Evolutionary conservation across 2,888 invertebrate species (phyloP), one percentile per base, ranked within the genome.

Genomic region (Laspeyria flexula): DNA sequence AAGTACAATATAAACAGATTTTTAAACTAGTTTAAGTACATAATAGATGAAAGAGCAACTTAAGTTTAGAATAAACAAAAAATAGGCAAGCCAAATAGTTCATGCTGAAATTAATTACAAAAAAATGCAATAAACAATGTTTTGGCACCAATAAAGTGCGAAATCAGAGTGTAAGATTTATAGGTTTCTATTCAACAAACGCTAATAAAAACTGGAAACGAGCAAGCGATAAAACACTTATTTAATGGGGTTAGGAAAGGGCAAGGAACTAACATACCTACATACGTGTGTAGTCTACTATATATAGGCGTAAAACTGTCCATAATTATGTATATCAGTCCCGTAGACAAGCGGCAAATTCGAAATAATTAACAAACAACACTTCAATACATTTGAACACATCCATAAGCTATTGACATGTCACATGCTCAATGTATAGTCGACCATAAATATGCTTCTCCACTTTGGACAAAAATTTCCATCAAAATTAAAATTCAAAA

Each of bases 211-310:
- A 65, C 62, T 56, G 56, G 61, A 57, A 68, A 51, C 55, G 42
- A 57, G 48, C 50, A 30, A 39, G 47, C 55, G 47, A 65, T 69
- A 76, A 75, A 73, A 66, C 55, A 64, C 64, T 67, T 66, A 67
- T 71, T 73, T 69, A 67, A 59, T 54, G 43, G 44, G 50, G 52
- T 56, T 43, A 54, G 35, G 45, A 43, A 50, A 48, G 60, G 59
- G 54, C 61, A 56, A 46, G 60, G 40, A 60, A 50, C 55, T 56
- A 43, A 58, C 42, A 25, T 35, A 49, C 38, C 38, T 59, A 71
- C 63, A 59, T 30, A 66, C 47, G 52, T 55, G 51, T 49, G 43
- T 25, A 25, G 25, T 25, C 9, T 25, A 25, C 4, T 3, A 4
- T 6, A 1, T 25, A 25, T 25, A 25, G n/a, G n/a, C 5, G 25